Evolutionary conservation across 2,797 vertebrate species (phyloP), one percentile per base, ranked within the genome.

Genomic region (Oreortyx pictus): DNA sequence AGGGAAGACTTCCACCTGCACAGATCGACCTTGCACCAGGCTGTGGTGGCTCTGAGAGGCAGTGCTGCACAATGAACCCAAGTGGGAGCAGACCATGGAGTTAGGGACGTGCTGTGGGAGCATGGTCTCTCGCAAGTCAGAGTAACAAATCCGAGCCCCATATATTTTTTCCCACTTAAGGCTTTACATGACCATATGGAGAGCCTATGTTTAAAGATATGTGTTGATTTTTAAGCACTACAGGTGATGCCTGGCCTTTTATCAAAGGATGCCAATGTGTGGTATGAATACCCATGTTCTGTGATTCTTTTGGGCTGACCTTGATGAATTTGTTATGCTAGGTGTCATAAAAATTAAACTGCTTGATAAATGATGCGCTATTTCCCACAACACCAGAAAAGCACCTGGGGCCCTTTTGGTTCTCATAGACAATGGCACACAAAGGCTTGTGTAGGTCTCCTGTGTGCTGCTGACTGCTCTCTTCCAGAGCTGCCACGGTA

Each of bases 271-370:
- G 54, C 2, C 17, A 4, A 25, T 2, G 7, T 24, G 7, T 17
- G 19, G 18, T 47, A 47, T 78, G 86, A 73, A 66, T 54, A 43
- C n/a, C 31, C 6, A 4, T 17, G 56, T 17, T 31, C 59, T 46
- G 10, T 27, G 82, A 67, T 59, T 80, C 3, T 89, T 82, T 72
- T 82, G 77, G 92, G 68, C 54, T 87, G 87, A 89, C 79, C 89
- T 89, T 75, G 92, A 92, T 65, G 89, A 78, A 66, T 92, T 87
- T 92, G 79, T 94, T 89, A 81, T 0, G 3, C 59, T 72, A 67
- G 93, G 44, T 67, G 76, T 78, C 89, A 80, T 39, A 89, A 90
- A 91, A 93, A 90, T 85, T 75, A 82, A 88, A 41, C n/a, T 62
- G 49, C 59, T 80, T 20, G 23, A 47, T 71, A 37, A 86, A 61